A percentile compares a stretch with the other conserved stretches of the same genome.
Evolutionary conservation across 1,140 invertebrate species (phyloP).

Genomic region (Drosophila serrata): DNA sequence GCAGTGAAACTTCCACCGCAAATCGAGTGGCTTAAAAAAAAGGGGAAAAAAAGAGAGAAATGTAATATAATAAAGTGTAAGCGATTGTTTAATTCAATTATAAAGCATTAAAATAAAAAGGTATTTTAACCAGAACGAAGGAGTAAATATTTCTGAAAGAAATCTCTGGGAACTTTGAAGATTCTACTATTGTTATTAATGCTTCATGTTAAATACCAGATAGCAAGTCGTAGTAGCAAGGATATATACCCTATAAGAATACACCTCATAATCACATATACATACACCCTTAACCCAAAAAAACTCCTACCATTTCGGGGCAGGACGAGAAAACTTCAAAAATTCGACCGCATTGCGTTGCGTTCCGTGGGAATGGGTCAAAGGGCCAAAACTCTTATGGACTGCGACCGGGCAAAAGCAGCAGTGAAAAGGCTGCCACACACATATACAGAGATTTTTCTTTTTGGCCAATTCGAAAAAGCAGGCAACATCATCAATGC

Average conservation of each 20-base stretch:
- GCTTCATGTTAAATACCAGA: background rate
- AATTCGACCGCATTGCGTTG: conserved; percentile 9
- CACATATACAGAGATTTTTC: background rate
- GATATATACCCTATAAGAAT: background rate
- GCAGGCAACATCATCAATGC: conserved; percentile 61
- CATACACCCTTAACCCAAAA: background rate
- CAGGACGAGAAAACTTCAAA: background rate
- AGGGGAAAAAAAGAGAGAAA: background rate
- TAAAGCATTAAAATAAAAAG: background rate
- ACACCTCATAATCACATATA: conserved; percentile 2
- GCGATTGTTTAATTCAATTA: conserved; percentile 12
- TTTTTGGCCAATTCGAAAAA: conserved; percentile 20
- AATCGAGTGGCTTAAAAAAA: background rate
- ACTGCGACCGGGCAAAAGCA: background rate
- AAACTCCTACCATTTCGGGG: background rate
- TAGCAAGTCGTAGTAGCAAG: background rate
- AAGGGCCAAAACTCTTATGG: conserved; percentile 21
- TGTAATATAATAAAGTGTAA: background rate
- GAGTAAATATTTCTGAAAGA: background rate
- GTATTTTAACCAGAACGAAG: background rate
- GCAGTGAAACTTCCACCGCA: conserved; percentile 6
- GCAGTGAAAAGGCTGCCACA: conserved; percentile 32
- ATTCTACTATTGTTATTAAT: background rate
- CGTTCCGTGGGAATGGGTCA: background rate
- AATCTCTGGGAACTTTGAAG: background rate